Base-by-base conservation (phyloP, 2,113 vertebrate species). In the Ellobius talpinus region DNA sequence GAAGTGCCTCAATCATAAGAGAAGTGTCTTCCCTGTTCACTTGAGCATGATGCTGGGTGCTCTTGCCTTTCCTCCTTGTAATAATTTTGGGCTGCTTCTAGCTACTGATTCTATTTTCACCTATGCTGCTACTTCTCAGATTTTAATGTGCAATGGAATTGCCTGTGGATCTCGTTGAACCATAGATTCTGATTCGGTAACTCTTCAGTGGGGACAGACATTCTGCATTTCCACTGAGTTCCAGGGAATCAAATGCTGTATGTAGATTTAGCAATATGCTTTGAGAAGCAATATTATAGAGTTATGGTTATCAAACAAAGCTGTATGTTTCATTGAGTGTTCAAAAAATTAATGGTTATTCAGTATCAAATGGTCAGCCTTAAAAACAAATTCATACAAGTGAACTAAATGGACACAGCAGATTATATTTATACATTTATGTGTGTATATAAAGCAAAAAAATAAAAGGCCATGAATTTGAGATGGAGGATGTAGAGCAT, bases 101-200 rank as follows among this genome's bases (percentile, higher is more conserved):
- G 76, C 33, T 84, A 76, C 42, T 84, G 33, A 52, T 66, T 96
- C 24, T 21, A 79, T 88, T 91, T 47, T 89, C 14, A 26, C 26
- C 16, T 45, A 45, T 58, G 55, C 19, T 12, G 45, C n/a, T 74
- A 29, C 77, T 96, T 94, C 55, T 88, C 29, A 96, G 87, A 87
- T 90, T 33, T 89, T 88, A 92, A 91, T 74, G 29, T 79, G 24
- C 76, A 68, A 94, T 85, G 84, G 50, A 90, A 73, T 94, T 63
- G 89, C n/a, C 29, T 66, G n/a, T 77, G 6, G 33, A 79, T 94
- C 39, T 87, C 70, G 14, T 45, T 63, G 87, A 95, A 85, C 52
- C 63, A 55, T 50, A 91, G 19, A 74, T 79, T 86, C 58, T 89
- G 77, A 89, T 79, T 96, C 50, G 61, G 23, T 33, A 68, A 8